phyloP scores from a whole-genome alignment of 2,113 vertebrate genomes.

The Ptychochromis oligacanthus region DNA sequence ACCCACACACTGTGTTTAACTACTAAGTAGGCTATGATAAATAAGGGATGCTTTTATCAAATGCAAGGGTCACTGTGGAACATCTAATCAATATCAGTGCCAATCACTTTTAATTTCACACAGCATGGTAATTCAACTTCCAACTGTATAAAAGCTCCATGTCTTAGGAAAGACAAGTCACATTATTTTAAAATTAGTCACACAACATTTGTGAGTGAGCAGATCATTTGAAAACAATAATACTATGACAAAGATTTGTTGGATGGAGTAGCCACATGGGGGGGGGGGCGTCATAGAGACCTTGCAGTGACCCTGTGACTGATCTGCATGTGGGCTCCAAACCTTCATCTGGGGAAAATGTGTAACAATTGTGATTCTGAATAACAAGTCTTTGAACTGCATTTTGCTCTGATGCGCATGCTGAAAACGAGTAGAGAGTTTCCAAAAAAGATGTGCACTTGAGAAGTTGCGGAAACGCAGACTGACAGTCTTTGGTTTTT shows the following conservation, averaged over 20 bases:
- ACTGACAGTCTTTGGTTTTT: slow-evolving; percentile 69
- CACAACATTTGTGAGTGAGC: slow-evolving; percentile 69
- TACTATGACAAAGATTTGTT: slow-evolving; percentile 55
- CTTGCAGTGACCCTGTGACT: slow-evolving; percentile 55
- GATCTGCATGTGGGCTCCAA: slow-evolving; percentile 40
- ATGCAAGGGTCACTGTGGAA: not conserved
- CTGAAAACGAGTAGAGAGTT: slow-evolving; percentile 33
- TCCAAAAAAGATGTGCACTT: slow-evolving; percentile 43
- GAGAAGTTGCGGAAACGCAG: slow-evolving; percentile 38
- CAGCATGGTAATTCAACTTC: slow-evolving; percentile 19
- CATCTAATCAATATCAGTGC: slow-evolving; percentile 1
- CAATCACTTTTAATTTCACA: slow-evolving; percentile 13
- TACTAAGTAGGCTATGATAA: not conserved
- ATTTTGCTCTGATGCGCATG: slow-evolving; percentile 1
- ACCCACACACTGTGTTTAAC: not conserved
- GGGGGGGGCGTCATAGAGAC: slow-evolving; percentile 45
- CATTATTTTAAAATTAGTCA: slow-evolving; percentile 65
- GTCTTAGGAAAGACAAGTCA: slow-evolving; percentile 45
- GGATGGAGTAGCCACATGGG: slow-evolving; percentile 25
- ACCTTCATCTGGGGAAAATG: slow-evolving; percentile 46
- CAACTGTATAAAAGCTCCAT: slow-evolving; percentile 49
- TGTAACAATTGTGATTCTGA: slow-evolving; percentile 36
- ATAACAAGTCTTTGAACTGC: slow-evolving; percentile 46
- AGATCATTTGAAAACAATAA: slow-evolving; percentile 72
- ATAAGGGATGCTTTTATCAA: not conserved